phyloP scores from a whole-genome alignment of 2,797 vertebrate species.

The Sebastes matsubarae region DNA sequence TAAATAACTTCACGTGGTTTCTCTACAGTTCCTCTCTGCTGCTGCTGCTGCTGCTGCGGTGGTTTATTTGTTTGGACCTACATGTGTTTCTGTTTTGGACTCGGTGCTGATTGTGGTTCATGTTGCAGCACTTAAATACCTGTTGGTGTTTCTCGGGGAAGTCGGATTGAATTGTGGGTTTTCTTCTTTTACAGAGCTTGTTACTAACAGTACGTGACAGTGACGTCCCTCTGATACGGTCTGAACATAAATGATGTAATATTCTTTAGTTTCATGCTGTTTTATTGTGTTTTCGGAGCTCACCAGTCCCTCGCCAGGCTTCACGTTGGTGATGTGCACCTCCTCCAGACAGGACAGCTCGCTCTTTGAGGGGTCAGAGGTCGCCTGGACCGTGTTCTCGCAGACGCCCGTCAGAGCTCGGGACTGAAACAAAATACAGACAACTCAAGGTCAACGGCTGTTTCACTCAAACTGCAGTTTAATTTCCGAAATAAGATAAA shows the following conservation, averaged over 20 bases:
- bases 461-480: not conserved
- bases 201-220: not conserved
- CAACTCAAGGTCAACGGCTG: not conserved
- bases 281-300: conserved; percentile 51
- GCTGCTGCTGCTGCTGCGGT: not conserved
- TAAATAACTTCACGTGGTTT: not conserved
- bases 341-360: conserved; percentile 89
- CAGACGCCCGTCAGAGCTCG: conserved; percentile 90
- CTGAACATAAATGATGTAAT: not conserved
- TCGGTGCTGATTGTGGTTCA: conserved; percentile 3
- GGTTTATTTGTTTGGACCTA: not conserved
- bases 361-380: conserved; percentile 86
- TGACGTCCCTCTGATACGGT: not conserved
- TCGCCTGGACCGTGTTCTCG: conserved; percentile 86
- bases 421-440: conserved; percentile 78
- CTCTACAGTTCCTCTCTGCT: not conserved
- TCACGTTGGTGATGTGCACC: conserved; percentile 88
- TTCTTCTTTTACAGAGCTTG: not conserved
- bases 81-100: conserved; percentile 30
- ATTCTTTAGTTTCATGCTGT: not conserved
- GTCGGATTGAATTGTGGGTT: not conserved
- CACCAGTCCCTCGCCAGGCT: conserved; percentile 93
- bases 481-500: not conserved
- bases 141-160: conserved; percentile 13
- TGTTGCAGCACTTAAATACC: conserved; percentile 16